phyloP scores from a whole-genome alignment of 2,888 invertebrate genomes.

The Mesorhabditis sp. region DNA sequence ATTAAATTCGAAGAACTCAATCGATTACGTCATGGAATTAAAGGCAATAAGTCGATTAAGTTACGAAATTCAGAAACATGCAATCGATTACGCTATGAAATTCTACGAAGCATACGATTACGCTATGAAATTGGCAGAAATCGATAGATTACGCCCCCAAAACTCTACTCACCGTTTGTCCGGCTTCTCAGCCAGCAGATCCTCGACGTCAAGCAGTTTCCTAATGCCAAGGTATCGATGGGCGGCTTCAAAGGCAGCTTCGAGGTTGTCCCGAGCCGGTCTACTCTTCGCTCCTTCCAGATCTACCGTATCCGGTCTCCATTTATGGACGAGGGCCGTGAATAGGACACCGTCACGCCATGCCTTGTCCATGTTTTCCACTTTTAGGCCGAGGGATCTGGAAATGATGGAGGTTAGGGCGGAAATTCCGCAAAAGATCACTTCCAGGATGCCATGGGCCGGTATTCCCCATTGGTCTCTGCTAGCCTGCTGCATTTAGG shows the following conservation, averaged over 20 bases:
- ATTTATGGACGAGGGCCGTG: constrained; percentile 52
- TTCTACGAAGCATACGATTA: too few relatives aligned
- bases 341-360: constrained; percentile 57
- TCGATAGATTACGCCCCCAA: too few relatives aligned
- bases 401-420: not conserved
- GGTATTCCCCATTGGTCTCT: too few relatives aligned
- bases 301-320: constrained; percentile 54
- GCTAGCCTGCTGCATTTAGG: too few relatives aligned
- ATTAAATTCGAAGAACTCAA: too few relatives aligned
- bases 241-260: constrained; percentile 54
- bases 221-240: constrained; percentile 51
- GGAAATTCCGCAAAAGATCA: too few relatives aligned
- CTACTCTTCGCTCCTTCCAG: constrained; percentile 40
- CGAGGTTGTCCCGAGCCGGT: constrained; percentile 49
- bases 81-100: too few relatives aligned
- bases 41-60: too few relatives aligned
- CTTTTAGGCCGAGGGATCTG: constrained; percentile 30
- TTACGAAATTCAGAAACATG: too few relatives aligned
- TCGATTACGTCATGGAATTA: too few relatives aligned
- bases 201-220: constrained; percentile 40
- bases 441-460: too few relatives aligned
- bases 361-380: constrained; percentile 54
- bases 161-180: constrained; percentile 43
- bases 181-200: constrained; percentile 53
- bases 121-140: too few relatives aligned